Evolutionary conservation across 2,888 invertebrate genomes (phyloP).

Genomic region (Hedya salicella): DNA sequence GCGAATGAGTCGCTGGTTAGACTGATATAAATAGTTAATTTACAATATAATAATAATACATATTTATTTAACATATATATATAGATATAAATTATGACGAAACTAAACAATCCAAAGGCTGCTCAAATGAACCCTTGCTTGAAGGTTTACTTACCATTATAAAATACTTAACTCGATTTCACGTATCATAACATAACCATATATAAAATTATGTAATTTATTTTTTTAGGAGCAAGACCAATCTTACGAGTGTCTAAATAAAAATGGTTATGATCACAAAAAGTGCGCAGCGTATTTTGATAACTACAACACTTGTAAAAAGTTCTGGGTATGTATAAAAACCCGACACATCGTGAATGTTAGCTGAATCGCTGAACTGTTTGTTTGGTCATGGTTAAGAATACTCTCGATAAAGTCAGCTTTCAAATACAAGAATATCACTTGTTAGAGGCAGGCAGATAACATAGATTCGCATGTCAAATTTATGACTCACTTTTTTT

Average conservation of each 20-base stretch:
- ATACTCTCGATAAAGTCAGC: no score
- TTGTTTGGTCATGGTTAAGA: no score
- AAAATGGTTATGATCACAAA: slow-evolving; percentile 87
- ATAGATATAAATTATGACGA: slow-evolving; percentile 57
- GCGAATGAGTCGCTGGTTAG: not conserved
- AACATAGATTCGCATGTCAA: no score
- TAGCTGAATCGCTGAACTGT: no score
- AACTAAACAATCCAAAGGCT: slow-evolving; percentile 66
- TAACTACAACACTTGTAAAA: slow-evolving; percentile 92
- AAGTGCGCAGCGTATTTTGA: slow-evolving; percentile 88
- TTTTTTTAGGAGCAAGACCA: slow-evolving; percentile 88
- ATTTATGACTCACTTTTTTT: no score
- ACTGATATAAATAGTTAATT: not conserved
- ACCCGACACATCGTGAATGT: no score
- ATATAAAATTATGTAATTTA: slow-evolving; percentile 50
- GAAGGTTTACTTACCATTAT: slow-evolving; percentile 58
- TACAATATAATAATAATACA: not conserved
- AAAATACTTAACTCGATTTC: slow-evolving; percentile 11
- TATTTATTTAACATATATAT: not conserved
- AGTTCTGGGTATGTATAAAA: slow-evolving; percentile 89
- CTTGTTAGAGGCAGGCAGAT: no score
- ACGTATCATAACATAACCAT: slow-evolving; percentile 43
- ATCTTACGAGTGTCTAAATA: slow-evolving; percentile 89
- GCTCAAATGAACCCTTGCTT: slow-evolving; percentile 73
- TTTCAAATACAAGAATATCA: no score